Evolutionary conservation across 1,140 invertebrate species (phyloP), one percentile per base, ranked within the genome.

Genomic region (Alviniconcha marisindica): DNA sequence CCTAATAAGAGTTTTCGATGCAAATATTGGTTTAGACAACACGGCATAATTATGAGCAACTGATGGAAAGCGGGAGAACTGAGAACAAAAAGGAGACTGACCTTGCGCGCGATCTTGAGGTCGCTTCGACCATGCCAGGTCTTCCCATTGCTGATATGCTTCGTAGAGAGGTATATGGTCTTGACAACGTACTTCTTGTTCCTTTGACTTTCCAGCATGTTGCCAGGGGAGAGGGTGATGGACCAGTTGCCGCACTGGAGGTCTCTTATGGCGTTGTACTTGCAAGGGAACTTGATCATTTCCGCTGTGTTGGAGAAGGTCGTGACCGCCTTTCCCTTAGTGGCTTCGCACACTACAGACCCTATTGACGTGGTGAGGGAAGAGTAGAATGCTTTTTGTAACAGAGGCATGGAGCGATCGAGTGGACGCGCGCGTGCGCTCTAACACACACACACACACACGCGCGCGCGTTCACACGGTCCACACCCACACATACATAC

Each of bases 101-200:
- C 74, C 44, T 77, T 77, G 74, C 74, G 42, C 31, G 74, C 74
- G 3, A 77, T 54, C 74, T 77, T 77, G 63, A 51, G 44, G 77
- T 85, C 36, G 60, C 77, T 83, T 56, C 69, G 78, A 51, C 83
- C 54, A 44, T 85, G 14, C 81, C 83, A 78, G 81, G 21, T 51
- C 42, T 60, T 21, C 56, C 71, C 36, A 69, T 85, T 51, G 63
- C 40, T 60, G 81, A 69, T 7, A 42, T 79, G 31, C 63, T 73
- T 48, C 81, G 74, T 21, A 77, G 24, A 38, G 42, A 78, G 12
- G 51, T 48, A 77, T 66, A 48, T 36, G 82, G 77, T 74, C 40
- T 80, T 66, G 77, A 76, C 38, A 69, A 79, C 51, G 77, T 85
- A 73, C 63, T 33, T 12, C 48, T 63, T 28, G 56, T 40, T 40